Evolutionary conservation across 2,888 invertebrate species (phyloP), one percentile per base, ranked within the genome.

Genomic region (Dynastes hyllus): DNA sequence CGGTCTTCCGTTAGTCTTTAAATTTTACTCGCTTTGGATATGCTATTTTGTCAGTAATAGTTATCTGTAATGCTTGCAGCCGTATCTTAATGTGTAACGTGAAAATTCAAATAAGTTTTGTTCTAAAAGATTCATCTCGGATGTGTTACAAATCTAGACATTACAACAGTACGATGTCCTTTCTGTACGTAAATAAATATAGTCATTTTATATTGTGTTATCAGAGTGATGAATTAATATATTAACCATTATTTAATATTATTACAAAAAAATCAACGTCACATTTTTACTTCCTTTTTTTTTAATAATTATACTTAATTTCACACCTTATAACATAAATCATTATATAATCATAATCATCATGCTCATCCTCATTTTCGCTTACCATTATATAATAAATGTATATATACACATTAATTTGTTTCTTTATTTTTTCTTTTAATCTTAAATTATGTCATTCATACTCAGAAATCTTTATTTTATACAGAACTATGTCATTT

Each of bases 401-500:
- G 79, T 84, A 82, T 85, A 86, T 85, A 82, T 86, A 86, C 85
- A 86, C 85, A 84, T 82, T 84, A 83, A 84, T 82, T 81, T 82
- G 83, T 84, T 77, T 69, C 29, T 51, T 69, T 13, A 45, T 69
- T 69, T 80, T 77, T 80, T 32, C 32, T 32, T 79, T 82, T 73
- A 51, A 73, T 80, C 70, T 77, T 76, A 80, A 80, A 81, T 45
- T 80, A 81, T 81, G 81, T 84, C 85, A 85, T 86, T 85, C 86
- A 86, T 86, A 84, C 86, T 83, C 82, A 81, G 82, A 82, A 75
- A 80, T 79, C 16, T 77, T 79, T 78, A 79, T 65, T 83, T 84
- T 84, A 84, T 84, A 84, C 84, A 84, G 83, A 82, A 82, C 84
- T 84, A 84, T 81, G 45, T 71, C 78, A 79, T 77, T 81, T 82